Evolutionary conservation across 2,113 vertebrate genomes (phyloP).

Genomic region (Paramisgurnus dabryanus): DNA sequence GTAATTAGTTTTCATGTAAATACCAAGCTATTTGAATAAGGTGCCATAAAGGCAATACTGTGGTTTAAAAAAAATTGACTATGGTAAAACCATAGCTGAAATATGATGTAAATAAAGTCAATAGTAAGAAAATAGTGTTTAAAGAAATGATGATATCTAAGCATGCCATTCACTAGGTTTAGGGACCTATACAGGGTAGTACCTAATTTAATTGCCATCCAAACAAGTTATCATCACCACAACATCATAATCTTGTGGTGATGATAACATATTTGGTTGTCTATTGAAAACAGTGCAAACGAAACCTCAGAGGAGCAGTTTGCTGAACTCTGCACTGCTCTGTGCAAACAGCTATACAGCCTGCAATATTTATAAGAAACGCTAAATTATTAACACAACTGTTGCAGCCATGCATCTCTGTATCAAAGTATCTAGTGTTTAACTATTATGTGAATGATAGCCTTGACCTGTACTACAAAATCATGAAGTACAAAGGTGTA

Average conservation of each 20-base stretch:
- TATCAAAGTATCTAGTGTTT: conserved; percentile 7
- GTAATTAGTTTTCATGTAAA: no score
- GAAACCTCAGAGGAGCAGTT: conserved; percentile 33
- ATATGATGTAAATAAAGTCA: no score
- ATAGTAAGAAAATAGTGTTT: no score
- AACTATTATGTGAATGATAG: neutral
- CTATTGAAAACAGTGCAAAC: neutral
- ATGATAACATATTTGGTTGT: conserved; percentile 15
- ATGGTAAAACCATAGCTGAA: no score
- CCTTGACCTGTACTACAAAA: neutral
- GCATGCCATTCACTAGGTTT: neutral
- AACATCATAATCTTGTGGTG: conserved; percentile 2
- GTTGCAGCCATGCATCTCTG: conserved; percentile 31
- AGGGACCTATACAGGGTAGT: neutral
- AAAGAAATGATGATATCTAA: neutral
- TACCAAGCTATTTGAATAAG: no score
- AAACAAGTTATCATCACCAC: no score
- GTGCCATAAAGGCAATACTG: no score
- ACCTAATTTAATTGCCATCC: no score
- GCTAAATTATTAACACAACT: conserved; percentile 46
- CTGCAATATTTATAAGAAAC: conserved; percentile 49
- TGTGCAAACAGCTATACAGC: conserved; percentile 15
- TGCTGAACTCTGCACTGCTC: conserved; percentile 18
- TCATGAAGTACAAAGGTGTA: neutral
- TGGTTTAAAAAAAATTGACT: no score